These are phyloP conservation scores for Hydra vulgaris DNA, from an alignment of 30 jellyfish, hydroid and myxozoan species.

Conservation along the genomic window DNA sequence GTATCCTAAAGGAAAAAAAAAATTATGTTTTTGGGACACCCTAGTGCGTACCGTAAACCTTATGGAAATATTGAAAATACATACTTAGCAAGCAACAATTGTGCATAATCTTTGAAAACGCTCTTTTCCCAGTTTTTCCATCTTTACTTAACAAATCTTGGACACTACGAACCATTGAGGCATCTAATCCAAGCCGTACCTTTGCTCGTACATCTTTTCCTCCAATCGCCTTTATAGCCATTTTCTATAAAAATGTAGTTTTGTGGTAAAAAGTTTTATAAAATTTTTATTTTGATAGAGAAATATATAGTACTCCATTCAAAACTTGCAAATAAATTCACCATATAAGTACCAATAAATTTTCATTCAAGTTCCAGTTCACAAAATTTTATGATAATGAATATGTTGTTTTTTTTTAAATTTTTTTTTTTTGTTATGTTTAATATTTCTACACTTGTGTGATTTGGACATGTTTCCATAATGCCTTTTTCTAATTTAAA, in stretches of 20 bases:
- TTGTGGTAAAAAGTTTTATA: not conserved
- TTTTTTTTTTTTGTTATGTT: too few species aligned
- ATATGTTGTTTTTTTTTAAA: too few species aligned
- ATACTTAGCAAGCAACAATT: not conserved
- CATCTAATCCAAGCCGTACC: conserved; percentile 14
- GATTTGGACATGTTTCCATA: too few species aligned
- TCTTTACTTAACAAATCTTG: conserved; percentile 6
- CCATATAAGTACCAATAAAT: too few species aligned
- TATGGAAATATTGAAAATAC: not conserved
- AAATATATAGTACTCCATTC: too few species aligned
- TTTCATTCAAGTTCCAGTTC: too few species aligned
- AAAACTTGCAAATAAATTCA: too few species aligned
- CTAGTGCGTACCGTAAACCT: not conserved
- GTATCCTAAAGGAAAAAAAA: too few species aligned
- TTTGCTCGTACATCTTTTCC: conserved; percentile 15
- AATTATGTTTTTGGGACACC: too few species aligned
- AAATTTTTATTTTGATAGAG: too few species aligned
- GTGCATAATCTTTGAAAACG: conserved; percentile 4
- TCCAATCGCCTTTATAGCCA: not conserved
- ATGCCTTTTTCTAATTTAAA: not conserved
- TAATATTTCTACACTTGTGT: too few species aligned
- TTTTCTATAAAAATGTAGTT: not conserved
- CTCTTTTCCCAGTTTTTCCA: not conserved
- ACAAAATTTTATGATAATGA: too few species aligned
- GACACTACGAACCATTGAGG: not conserved